Percentiles rank a stretch among this genome's conserved stretches.
Conservation (phyloP, 2,888 invertebrate species). For the Drosophila peninsularis region DNA sequence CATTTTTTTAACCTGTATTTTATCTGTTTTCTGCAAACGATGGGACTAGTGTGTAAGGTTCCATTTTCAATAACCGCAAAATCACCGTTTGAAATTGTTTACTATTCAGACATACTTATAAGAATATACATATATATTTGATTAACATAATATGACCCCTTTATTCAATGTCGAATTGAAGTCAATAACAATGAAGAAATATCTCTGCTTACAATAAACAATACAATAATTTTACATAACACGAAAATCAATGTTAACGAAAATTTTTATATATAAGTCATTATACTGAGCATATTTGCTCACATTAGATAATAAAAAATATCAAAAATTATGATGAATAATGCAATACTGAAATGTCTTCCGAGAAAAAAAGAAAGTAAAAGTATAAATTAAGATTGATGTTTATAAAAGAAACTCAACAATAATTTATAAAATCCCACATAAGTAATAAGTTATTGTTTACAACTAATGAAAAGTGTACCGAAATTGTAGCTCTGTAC, state of each 20-base stretch:
- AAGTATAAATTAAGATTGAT: constrained; percentile 43
- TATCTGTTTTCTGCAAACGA: too few relatives aligned
- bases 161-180: constrained; percentile 51
- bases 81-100: too few relatives aligned
- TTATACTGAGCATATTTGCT: constrained; percentile 64
- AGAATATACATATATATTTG: constrained; percentile 15
- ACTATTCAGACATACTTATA: too few relatives aligned
- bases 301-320: constrained; percentile 54
- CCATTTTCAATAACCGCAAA: too few relatives aligned
- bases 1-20: too few relatives aligned
- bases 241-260: constrained; percentile 57
- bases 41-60: too few relatives aligned
- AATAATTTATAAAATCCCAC: constrained; percentile 21
- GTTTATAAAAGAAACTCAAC: constrained; percentile 37
- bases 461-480: constrained; percentile 7
- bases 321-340: constrained; percentile 53
- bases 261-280: constrained; percentile 48
- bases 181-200: constrained; percentile 8
- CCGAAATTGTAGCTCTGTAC: constrained; percentile 9
- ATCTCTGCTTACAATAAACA: constrained; percentile 30
- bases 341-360: constrained; percentile 71
- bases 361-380: constrained; percentile 44
- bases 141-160: too few relatives aligned
- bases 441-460: constrained; percentile 10
- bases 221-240: constrained; percentile 58